Percentiles rank a stretch among this genome's conserved stretches.
Evolutionary conservation across 1,140 invertebrate species (phyloP).

Genomic region (Periplaneta americana): DNA sequence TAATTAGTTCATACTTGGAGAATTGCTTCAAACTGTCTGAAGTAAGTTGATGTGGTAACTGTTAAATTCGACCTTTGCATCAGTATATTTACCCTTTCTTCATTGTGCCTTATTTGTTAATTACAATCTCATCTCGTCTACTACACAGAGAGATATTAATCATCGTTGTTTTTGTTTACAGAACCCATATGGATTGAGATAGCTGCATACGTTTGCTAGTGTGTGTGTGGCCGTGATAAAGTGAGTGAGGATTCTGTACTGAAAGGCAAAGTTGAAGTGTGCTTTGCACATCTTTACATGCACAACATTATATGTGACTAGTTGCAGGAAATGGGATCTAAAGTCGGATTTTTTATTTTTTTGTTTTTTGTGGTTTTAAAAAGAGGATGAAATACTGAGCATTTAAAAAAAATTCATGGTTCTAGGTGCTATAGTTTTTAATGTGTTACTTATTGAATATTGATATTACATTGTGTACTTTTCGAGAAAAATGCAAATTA

Average conservation of each 20-base stretch:
- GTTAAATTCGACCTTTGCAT: not conserved
- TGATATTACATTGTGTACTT: too few species aligned
- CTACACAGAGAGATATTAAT: too few species aligned
- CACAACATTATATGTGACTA: too few species aligned
- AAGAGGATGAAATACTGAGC: too few species aligned
- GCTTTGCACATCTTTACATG: not conserved
- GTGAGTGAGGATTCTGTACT: not conserved
- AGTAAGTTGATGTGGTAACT: not conserved
- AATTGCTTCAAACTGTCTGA: slow-evolving; percentile 9
- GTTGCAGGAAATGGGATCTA: too few species aligned
- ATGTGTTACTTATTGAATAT: too few species aligned
- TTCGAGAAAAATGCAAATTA: too few species aligned
- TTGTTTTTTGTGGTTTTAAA: too few species aligned
- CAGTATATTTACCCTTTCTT: not conserved
- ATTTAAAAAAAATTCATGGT: too few species aligned
- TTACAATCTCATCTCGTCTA: not conserved
- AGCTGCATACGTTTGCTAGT: not conserved
- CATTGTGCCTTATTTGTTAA: not conserved
- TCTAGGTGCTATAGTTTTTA: too few species aligned
- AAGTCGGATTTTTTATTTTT: too few species aligned
- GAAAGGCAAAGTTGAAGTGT: not conserved
- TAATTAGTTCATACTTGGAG: not conserved
- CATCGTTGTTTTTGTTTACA: not conserved
- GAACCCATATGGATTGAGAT: not conserved
- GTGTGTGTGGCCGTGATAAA: slow-evolving; percentile 1